Base-by-base conservation (phyloP, 2,797 vertebrate genomes). In the Tokudaia tokunoshimensis region DNA sequence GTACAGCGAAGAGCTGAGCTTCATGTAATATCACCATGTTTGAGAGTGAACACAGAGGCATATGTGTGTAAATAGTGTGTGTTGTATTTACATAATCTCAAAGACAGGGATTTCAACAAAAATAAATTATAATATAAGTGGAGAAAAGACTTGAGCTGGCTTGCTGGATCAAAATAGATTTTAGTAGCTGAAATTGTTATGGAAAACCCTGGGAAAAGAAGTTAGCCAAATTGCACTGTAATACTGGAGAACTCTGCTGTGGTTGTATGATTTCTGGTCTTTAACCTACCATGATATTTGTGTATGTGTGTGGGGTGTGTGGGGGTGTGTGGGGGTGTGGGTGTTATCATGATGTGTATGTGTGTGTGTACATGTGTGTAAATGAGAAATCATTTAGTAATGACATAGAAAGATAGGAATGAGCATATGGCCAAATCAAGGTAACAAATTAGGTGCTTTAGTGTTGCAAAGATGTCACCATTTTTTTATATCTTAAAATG, bases 11-110 rank as follows among this genome's bases (percentile, higher is more conserved):
- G n/a, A 41, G 29, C 20, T 65, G 79, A 96, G 11, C 9, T 3
- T 6, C 26, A 6, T 14, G 0, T 31, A 34, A 31, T n/a, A 8
- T 3, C 6, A 24, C 10, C 3, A 6, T 2, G 0, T 3, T 7
- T 13, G 17, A 14, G 9, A n/a, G 22, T 4, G 17, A 70, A 15
- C 15, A 47, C 0, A 22, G 4, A 67, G 0, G 34, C 14, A 10
- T 11, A 7, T 1, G 4, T 34, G 79, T 57, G 14, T 10, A 52
- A 57, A n/a, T 47, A 50, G 29, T 20, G 19, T 13, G 15, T 26
- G 3, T 41, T 41, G 52, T 6, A 37, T 70, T 74, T 57, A 82
- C 20, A 26, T 20, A 78, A 13, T 55, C 14, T 70, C 11, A 41
- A 75, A 63, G 47, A 8, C 26, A 76, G 44, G 2, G 24, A 50